Base-by-base conservation (phyloP, 64 coral and sea anemone genomes). In the Porites lutea region DNA sequence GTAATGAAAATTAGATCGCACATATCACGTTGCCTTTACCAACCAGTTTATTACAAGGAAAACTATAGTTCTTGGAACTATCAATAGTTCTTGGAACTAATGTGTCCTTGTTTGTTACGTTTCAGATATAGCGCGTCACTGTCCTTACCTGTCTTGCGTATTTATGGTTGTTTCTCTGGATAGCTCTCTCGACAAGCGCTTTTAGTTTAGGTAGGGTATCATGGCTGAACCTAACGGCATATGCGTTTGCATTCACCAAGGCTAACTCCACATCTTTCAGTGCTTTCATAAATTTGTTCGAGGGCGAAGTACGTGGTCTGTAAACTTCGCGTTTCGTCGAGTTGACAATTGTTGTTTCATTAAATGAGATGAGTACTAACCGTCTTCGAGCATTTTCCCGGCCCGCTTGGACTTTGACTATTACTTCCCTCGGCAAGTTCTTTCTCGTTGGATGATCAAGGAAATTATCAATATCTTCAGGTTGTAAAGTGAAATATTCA, bases 221-320 rank as follows among this genome's bases (percentile, higher is more conserved):
- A 4, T 49, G 50, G 13, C 62, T 79, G 53, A 79, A 87, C 4
- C 63, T 73, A 11, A 66, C 46, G 11, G 62, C 78, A 3, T 79
- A 61, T 8, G 62, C 83, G 19, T 54, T 89, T 19, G 95, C 90
- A 9, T 96, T 80, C 2, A 90, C 86, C 4, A 93, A 43, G 0
- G 83, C 90, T 12, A 86, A 90, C 20, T 96, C 95, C 16, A 96
- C 93, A n/a, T 71, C 81, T 8, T 87, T 96, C 16, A 96, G 72
- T n/a, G 87, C 87, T n/a, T 88, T 77, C 13, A 96, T 74, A 23
- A 96, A 96, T 8, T 88, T 70, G 59, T 96, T 96, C 3, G 90
- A 96, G 2, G 91, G 95, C 0, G 95, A 92, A 8, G 72, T 8
- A 6, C 91, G 87, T 5, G 70, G 77, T 71, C 79, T 50, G 49